These are phyloP conservation scores for Coecobrya sp. DNA, from an alignment of 2,888 invertebrate genomes.

Conservation along the genomic window DNA sequence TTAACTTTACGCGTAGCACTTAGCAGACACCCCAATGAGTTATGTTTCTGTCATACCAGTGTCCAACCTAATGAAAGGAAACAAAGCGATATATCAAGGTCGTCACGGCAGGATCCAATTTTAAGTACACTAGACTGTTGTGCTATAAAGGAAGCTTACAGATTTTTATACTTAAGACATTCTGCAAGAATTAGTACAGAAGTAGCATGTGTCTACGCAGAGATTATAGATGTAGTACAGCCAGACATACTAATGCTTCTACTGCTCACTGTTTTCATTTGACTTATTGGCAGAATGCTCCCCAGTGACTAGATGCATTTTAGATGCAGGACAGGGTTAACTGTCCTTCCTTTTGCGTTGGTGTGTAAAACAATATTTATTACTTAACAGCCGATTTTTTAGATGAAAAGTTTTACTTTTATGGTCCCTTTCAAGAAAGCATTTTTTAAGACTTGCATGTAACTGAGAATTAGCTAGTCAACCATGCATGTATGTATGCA, in stretches of 20 bases:
- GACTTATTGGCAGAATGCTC: too few species aligned
- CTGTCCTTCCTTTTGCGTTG: background rate
- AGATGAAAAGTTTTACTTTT: too few species aligned
- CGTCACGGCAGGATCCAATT: conserved; percentile 70
- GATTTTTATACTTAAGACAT: background rate
- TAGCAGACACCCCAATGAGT: conserved; percentile 67
- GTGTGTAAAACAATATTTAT: background rate
- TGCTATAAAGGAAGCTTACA: background rate
- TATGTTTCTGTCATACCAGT: conserved; percentile 54
- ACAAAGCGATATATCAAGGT: conserved; percentile 75
- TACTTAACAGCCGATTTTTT: background rate
- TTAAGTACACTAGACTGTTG: conserved; percentile 24
- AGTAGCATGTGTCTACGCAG: background rate
- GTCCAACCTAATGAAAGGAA: conserved; percentile 74
- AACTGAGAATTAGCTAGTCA: too few species aligned
- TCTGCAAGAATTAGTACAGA: background rate
- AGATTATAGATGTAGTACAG: background rate
- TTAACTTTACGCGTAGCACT: conserved; percentile 11
- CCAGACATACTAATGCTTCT: background rate
- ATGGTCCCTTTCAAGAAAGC: too few species aligned
- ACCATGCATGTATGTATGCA: too few species aligned
- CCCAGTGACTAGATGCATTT: background rate
- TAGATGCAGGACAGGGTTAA: background rate
- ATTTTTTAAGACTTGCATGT: too few species aligned
- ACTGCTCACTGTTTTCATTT: background rate